phyloP scores from a whole-genome alignment of 2,797 vertebrate genomes.

The Bufotes viridis region DNA sequence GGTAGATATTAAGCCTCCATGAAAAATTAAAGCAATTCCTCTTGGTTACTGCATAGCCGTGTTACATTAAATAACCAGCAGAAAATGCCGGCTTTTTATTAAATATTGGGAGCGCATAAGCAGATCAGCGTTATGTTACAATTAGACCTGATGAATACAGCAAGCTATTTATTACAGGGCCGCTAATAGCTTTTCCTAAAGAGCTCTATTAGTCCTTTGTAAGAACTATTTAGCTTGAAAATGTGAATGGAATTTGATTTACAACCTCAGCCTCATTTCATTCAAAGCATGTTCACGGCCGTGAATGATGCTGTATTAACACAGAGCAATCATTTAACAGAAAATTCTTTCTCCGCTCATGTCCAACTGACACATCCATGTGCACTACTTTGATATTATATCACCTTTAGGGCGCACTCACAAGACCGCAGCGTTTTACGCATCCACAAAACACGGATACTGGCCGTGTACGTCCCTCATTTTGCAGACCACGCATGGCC shows the following conservation, averaged over 20 bases:
- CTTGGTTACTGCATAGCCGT: background rate
- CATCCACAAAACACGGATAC: no score
- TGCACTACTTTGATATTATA: background rate
- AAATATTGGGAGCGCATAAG: constrained; percentile 45
- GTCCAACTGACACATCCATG: background rate
- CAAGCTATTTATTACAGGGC: constrained; percentile 47
- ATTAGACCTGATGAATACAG: constrained; percentile 49
- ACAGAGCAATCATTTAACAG: background rate
- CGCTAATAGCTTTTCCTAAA: constrained; percentile 54
- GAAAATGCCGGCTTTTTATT: constrained; percentile 47
- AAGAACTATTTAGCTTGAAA: constrained; percentile 53
- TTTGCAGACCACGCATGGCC: no score
- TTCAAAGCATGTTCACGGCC: background rate
- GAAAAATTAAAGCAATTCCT: constrained; percentile 24
- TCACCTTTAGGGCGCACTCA: background rate
- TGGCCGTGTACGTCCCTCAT: no score
- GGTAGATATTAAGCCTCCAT: constrained; percentile 26
- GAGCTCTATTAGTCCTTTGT: constrained; percentile 54
- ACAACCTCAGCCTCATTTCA: background rate
- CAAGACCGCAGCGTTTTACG: no score
- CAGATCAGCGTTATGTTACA: constrained; percentile 53
- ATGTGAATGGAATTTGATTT: constrained; percentile 46
- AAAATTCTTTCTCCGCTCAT: background rate
- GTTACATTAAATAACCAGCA: constrained; percentile 23
- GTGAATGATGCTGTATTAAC: background rate